A percentile compares a stretch with the other conserved stretches of the same genome.
Evolutionary conservation across 1,140 invertebrate species (phyloP).

Genomic region (Camponotus vicinus): DNA sequence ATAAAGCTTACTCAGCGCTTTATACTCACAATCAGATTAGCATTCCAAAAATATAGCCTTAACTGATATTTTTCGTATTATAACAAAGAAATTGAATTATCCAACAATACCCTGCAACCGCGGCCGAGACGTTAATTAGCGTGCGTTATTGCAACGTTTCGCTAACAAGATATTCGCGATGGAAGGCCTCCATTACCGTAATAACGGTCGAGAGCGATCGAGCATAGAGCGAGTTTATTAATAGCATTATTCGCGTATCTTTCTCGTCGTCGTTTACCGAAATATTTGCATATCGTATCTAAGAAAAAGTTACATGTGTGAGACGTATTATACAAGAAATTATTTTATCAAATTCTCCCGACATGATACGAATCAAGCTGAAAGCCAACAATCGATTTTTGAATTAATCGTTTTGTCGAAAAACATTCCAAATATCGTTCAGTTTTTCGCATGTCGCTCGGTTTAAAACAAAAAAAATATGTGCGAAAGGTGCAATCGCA

Average conservation of each 20-base stretch:
- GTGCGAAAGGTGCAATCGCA: neutral
- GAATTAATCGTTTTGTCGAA: constrained; percentile 55
- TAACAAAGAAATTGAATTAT: neutral
- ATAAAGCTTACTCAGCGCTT: neutral
- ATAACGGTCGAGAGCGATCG: constrained; percentile 12
- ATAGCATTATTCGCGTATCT: constrained; percentile 21
- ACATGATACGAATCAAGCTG: neutral
- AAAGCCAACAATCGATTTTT: constrained; percentile 29
- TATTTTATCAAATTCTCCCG: too few relatives aligned
- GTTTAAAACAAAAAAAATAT: neutral
- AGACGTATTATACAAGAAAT: neutral
- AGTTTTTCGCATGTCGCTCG: neutral
- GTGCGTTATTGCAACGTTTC: constrained; percentile 5
- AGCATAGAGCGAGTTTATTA: constrained; percentile 12
- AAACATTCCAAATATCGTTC: constrained; percentile 17
- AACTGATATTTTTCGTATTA: neutral
- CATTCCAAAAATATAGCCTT: neutral
- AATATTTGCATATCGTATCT: neutral
- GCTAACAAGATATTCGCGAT: neutral
- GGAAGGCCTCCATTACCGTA: constrained; percentile 18
- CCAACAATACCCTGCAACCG: neutral
- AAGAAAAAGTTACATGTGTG: too few relatives aligned
- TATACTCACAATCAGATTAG: neutral
- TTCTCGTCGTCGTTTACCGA: neutral
- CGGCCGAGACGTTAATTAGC: neutral